Percentiles rank a stretch among this genome's conserved stretches.
Conservation (phyloP, 2,113 vertebrate species). For the Edolisoma coerulescens region DNA sequence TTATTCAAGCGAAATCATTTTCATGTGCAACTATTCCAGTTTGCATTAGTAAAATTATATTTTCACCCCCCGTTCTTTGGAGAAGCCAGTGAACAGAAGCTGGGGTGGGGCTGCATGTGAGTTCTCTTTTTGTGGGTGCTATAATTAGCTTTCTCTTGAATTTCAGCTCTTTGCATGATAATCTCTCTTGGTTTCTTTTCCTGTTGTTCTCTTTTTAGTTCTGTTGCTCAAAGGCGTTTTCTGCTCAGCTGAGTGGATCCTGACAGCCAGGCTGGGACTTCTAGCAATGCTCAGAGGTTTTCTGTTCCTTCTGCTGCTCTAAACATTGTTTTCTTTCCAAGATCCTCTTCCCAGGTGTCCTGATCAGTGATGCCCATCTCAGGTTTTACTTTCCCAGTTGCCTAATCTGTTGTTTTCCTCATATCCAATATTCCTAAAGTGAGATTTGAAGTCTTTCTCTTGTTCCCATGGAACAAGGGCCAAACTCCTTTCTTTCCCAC, state of each 20-base stretch:
- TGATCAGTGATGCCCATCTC: neutral
- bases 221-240: neutral
- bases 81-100: neutral
- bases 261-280: neutral
- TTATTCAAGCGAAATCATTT: neutral
- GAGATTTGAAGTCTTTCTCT: neutral
- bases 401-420: neutral
- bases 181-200: neutral
- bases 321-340: neutral
- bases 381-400: neutral
- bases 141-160: neutral
- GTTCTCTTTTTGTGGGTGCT: neutral
- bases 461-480: neutral
- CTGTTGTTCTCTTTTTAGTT: neutral
- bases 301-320: neutral
- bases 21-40: neutral
- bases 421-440: neutral
- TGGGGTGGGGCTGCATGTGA: neutral
- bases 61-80: neutral
- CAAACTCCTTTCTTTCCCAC: neutral
- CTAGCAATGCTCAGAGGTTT: neutral
- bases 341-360: neutral
- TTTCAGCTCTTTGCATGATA: neutral
- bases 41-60: neutral
- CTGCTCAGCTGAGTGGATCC: neutral